Evolutionary conservation across 1,140 invertebrate species (phyloP), one percentile per base, ranked within the genome.

Genomic region (Drosophila nigromelanica): DNA sequence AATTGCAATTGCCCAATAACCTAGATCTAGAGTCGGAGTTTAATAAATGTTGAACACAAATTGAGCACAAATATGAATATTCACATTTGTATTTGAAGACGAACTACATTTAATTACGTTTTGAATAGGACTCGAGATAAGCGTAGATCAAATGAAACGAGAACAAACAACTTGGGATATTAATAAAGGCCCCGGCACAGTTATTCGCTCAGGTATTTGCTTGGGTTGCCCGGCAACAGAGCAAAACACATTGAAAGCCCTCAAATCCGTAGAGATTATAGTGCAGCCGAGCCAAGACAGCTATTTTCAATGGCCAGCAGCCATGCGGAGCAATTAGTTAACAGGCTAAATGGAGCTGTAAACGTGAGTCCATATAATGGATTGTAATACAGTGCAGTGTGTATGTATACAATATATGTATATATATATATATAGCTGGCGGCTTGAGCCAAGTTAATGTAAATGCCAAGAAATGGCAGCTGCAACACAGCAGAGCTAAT

Each of bases 251-350:
- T 35, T 37, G 11, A 54, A 54, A 18, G 51, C 51, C 14, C 10
- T 1, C 14, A 52, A 63, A 63, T 14, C 27, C 15, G 24, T 2
- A 24, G 30, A 52, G 61, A 63, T 63, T 63, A 64, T 27, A 42
- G 45, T 35, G 7, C 7, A 24, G 21, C 21, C 27, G 30, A 15
- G 43, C 30, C 33, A 30, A 62, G 35, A 24, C 45, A 50, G 35
- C n/a, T n/a, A 10, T 30, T 27, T 5, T 27, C 47, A 30, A 52
- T 51, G 35, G 35, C 60, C 47, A 52, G 24, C n/a, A 33, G 40
- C 40, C 33, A 21, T 27, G 50, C 27, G 15, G 42, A 15, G 30
- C 61, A 64, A 64, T 64, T 64, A 64, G 51, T 35, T 47, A 64
- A 55, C 50, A 11, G 50, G 10, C 43, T 42, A n/a, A 40, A n/a